A percentile compares a stretch with the other conserved stretches of the same genome.
Conservation (phyloP, 2,113 vertebrate genomes). For the Choloepus hoffmanni region DNA sequence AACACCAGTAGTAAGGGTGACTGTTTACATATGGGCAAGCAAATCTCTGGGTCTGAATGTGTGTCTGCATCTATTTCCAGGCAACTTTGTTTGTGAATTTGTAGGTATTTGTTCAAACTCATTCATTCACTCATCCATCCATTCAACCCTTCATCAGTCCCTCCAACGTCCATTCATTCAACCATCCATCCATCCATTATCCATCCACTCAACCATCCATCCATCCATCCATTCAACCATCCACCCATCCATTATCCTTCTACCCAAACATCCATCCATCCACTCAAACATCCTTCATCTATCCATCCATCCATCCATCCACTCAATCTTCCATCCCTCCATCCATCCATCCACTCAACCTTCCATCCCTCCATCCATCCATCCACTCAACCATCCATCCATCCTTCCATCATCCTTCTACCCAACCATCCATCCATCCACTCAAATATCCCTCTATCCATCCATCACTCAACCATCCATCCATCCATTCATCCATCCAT, state of each 20-base stretch:
- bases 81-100: background rate
- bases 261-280: background rate
- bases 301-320: background rate
- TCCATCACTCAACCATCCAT: background rate
- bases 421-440: no score
- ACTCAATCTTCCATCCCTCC: rapidly evolving
- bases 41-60: background rate
- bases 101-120: background rate
- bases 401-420: background rate
- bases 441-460: background rate
- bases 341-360: rapidly evolving
- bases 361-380: background rate
- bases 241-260: background rate
- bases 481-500: no score
- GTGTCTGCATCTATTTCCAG: background rate
- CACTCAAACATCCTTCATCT: background rate
- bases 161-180: background rate
- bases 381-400: no score
- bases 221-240: no score
- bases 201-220: no score
- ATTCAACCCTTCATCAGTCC: no score
- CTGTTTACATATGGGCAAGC: background rate
- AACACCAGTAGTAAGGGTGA: background rate
- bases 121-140: background rate
- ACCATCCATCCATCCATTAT: background rate